Evolutionary conservation across 2,888 invertebrate species (phyloP), one percentile per base, ranked within the genome.

Genomic region (Hydrotaea diabolus): DNA sequence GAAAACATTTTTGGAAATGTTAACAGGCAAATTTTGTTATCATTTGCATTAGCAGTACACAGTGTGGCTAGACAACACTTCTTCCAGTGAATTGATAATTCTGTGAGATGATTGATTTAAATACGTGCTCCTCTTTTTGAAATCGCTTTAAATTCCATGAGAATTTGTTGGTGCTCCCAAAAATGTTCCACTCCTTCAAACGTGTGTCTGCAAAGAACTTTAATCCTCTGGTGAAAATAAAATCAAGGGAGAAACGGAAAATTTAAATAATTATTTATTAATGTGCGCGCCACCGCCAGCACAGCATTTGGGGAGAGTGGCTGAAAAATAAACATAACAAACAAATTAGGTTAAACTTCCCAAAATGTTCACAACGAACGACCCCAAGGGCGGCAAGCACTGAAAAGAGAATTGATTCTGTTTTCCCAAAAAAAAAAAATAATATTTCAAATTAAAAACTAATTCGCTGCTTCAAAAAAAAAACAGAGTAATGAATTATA

Each of bases 211-310:
- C 0, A n/a, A 49, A 49, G 19, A 55, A 55, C 9, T 11, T 55
- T 55, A 21, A 21, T 55, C 21, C 55, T 55, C 21, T 55, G 55
- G 55, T 21, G 3, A 55, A 55, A 55, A 55, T 53, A 53, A 15
- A 53, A 17, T n/a, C 1, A 53, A 21, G 36, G 43, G 19, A 57
- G 13, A 75, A 36, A 17, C 5, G 5, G 39, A 39, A 75, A 26
- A 46, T 55, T 75, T 36, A 57, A 55, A 78, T 75, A 75, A 78
- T 78, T 82, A 71, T 53, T 82, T 64, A 73, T 59, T 76, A 76
- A 73, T 79, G 31, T 49, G 49, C 49, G 1, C 15, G 15, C 43
- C 43, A 8, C 43, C 21, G 36, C 36, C 36, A 26, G 26, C 26
- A 11, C 31, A 62, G n/a, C n/a, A 31, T 31, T 31, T 15, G 62